Evolutionary conservation across 2,888 invertebrate genomes (phyloP).

Genomic region (Timema cristinae): DNA sequence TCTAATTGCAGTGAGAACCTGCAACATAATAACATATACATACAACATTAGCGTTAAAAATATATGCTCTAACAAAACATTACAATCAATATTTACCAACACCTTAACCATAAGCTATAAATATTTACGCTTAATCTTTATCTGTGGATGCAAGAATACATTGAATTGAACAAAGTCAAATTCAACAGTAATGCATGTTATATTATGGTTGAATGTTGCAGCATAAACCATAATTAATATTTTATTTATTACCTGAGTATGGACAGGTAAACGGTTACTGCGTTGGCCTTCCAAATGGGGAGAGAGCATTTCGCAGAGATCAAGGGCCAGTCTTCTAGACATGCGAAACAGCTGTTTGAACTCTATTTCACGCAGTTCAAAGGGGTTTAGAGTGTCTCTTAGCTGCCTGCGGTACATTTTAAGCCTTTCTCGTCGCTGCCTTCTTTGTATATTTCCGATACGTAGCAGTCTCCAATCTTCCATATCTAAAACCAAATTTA

Average conservation of each 20-base stretch:
- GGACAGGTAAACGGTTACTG: background rate
- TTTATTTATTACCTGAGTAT: conserved; percentile 6
- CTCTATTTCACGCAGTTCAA: background rate
- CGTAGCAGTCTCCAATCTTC: conserved; percentile 4
- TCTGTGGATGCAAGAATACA: too few species aligned
- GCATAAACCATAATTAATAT: background rate
- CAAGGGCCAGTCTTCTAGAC: background rate
- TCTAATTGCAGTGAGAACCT: conserved; percentile 23
- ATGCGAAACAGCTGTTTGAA: background rate
- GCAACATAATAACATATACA: background rate
- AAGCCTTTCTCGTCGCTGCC: background rate
- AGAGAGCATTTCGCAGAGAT: background rate
- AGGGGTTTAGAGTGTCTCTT: background rate
- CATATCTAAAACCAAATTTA: background rate
- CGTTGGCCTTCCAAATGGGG: background rate
- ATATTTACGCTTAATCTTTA: too few species aligned
- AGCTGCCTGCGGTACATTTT: background rate
- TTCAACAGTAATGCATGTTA: too few species aligned
- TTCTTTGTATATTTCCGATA: background rate
- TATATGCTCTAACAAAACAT: background rate
- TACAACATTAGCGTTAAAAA: background rate
- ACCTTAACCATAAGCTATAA: too few species aligned
- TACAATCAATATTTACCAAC: background rate
- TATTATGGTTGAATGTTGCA: too few species aligned
- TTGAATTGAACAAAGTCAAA: too few species aligned